Evolutionary conservation across 2,888 invertebrate species (phyloP), one percentile per base, ranked within the genome.

Genomic region (Drosophila meridionalis): DNA sequence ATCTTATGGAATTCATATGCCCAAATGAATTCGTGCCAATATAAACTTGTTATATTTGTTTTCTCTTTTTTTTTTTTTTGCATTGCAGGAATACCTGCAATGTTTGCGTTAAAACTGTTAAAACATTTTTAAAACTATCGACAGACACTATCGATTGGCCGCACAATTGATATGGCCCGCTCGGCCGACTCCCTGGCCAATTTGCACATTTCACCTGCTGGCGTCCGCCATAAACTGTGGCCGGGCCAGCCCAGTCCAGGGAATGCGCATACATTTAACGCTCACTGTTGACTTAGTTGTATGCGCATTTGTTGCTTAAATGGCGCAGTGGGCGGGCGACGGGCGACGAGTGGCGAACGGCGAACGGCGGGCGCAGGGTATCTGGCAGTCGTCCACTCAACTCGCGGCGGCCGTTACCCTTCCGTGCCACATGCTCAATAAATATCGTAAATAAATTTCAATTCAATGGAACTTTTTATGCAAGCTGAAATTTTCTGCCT

Each of bases 391-490:
- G 65, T 42, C 32, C 47, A 12, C 6, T 36, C 32, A 3, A 1
- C 47, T 26, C 20, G 7, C 28, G n/a, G 43, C n/a, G 34, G 20
- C 56, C n/a, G 40, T 56, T 28, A 30, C 40, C 34, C 62, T 28
- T 30, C 40, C 50, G 58, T 48, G 38, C 55, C 67, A 55, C 62
- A 65, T 69, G 67, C 70, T 74, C 80, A 81, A 81, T 80, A 81
- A 80, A 80, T 81, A 73, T 80, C 74, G 82, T 77, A 80, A 77
- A 81, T 80, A 81, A 74, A 80, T 81, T 81, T 81, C 71, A 76
- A 78, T 78, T 78, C 78, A 77, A 81, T 81, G 74, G 66, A 48
- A 67, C 58, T 76, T 76, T 77, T 79, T 73, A 36, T 76, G 42
- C 67, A 58, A 69, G 66, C 67, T 64, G 53, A 68, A 78, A 50